phyloP scores from a whole-genome alignment of 2,113 vertebrate species.

The Peucedramus taeniatus region DNA sequence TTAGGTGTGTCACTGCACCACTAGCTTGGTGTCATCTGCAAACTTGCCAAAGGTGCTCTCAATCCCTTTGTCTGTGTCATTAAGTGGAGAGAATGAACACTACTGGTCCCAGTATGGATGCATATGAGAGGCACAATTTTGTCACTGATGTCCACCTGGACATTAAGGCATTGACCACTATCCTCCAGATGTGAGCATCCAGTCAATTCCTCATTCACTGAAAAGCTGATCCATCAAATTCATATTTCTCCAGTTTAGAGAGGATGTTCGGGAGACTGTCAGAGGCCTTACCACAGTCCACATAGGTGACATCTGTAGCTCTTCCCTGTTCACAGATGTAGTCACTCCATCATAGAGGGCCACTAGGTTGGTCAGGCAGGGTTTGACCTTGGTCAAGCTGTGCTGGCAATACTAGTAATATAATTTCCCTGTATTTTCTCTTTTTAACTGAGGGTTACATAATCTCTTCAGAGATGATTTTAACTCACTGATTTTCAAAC shows the following conservation, averaged over 20 bases:
- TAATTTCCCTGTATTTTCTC: background rate
- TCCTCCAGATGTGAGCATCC: background rate
- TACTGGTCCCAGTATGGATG: background rate
- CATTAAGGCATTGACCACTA: background rate
- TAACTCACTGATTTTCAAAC: background rate
- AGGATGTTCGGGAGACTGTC: background rate
- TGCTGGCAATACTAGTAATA: background rate
- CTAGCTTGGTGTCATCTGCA: background rate
- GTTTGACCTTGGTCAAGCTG: background rate
- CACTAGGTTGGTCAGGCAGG: background rate
- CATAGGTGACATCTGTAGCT: background rate
- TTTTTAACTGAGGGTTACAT: background rate
- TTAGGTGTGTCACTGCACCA: background rate
- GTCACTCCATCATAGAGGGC: background rate
- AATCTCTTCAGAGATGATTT: background rate
- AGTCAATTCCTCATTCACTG: background rate
- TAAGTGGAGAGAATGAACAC: background rate
- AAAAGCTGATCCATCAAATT: background rate
- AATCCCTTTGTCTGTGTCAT: fast-evolving
- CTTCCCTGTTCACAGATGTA: background rate
- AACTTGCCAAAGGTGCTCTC: background rate
- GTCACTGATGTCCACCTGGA: background rate
- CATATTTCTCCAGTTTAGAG: background rate
- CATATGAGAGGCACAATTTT: background rate
- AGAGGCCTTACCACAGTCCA: background rate